Base-by-base conservation (phyloP, 2,797 vertebrate genomes). In the Buphagus erythrorhynchus region DNA sequence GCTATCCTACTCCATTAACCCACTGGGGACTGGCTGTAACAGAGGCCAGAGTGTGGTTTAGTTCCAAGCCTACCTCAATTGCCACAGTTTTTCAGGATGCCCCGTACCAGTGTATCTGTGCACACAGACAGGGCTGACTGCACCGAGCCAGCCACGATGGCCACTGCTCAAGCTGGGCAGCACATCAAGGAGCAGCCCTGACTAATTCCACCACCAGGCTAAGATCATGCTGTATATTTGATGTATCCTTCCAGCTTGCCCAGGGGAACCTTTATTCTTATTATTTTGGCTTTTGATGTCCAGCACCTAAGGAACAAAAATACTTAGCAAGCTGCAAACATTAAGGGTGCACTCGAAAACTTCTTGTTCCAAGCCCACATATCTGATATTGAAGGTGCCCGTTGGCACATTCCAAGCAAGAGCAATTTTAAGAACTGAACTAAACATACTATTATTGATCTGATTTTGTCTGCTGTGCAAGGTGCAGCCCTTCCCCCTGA, bases 401-500 rank as follows among this genome's bases (percentile, higher is more conserved):
- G 5, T 43, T 88, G 84, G 88, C 84, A 85, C 29, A 83, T 48
- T 73, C 61, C 59, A 84, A 94, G 69, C 36, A 86, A 96, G 24
- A 68, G 21, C 36, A 93, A 88, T 97, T 96, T 95, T 62, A 42
- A 96, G 92, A 95, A 48, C 43, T 65, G 78, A 95, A 74, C 38
- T 4, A 12, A 93, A 88, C 76, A 72, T 86, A 69, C 66, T 31
- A 19, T 31, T 62, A 96, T 80, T 90, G 96, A 97, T 92, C 95
- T 90, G 73, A 92, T 93, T 91, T 86, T 92, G 86, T 82, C 86
- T 95, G 57, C 95, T 95, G 91, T 89, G 88, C 86, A 85, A 96
- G 91, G 94, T 90, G 79, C 49, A 85, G 88, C 63, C 69, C 63
- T 66, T 80, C 52, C 54, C 85, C 59, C 24, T 36, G 45, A 74